These are phyloP conservation scores for Apodemus agrarius DNA, from an alignment of 2,797 vertebrate species.

Conservation along the genomic window DNA sequence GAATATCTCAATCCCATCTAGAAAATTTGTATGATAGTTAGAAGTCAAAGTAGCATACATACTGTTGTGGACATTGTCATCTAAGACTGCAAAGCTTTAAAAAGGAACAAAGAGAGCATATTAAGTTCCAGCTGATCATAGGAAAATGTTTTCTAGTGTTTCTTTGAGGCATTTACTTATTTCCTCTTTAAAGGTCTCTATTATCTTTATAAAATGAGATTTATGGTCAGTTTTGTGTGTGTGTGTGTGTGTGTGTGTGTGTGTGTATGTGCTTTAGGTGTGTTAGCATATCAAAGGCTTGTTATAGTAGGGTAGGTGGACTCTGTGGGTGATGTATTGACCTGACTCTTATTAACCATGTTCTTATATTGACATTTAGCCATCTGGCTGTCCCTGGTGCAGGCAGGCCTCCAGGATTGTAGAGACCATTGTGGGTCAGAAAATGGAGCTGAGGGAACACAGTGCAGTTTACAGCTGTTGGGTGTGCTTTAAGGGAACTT, in stretches of 20 bases:
- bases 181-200: neutral
- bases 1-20: neutral
- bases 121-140: neutral
- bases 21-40: neutral
- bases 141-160: neutral
- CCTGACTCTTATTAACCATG: neutral
- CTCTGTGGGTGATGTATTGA: neutral
- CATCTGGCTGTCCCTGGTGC: neutral
- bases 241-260: too few relatives aligned
- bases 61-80: neutral
- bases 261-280: neutral
- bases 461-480: too few relatives aligned
- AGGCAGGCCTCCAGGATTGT: neutral
- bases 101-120: neutral
- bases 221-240: neutral
- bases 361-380: neutral
- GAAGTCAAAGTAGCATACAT: neutral
- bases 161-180: neutral
- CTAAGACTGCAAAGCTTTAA: neutral
- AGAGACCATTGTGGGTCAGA: neutral
- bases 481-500: too few relatives aligned
- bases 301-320: neutral
- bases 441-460: neutral
- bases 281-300: neutral
- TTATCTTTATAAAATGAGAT: neutral